phyloP scores from a whole-genome alignment of 2,797 vertebrate species.

The Dendrocincla fuliginosa region DNA sequence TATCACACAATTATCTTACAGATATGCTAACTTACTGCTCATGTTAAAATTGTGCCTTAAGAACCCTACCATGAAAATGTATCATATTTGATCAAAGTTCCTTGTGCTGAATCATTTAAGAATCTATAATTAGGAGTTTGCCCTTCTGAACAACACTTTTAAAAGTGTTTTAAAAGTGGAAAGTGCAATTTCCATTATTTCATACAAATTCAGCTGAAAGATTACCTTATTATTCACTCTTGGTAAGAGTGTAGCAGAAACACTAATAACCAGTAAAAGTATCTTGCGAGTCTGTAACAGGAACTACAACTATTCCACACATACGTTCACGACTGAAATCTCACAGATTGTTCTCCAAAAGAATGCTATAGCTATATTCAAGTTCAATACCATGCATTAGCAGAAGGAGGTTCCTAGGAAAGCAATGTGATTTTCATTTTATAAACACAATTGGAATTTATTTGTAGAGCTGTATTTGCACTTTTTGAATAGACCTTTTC shows the following conservation, averaged over 20 bases:
- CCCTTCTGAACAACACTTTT: neutral
- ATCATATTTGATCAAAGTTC: neutral
- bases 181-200: neutral
- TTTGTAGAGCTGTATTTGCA: neutral
- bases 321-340: neutral
- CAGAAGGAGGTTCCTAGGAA: neutral
- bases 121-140: neutral
- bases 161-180: neutral
- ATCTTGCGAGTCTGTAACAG: neutral
- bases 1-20: neutral
- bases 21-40: neutral
- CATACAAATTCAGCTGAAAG: neutral
- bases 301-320: neutral
- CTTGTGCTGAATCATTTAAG: neutral
- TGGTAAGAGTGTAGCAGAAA: neutral
- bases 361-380: neutral
- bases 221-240: neutral
- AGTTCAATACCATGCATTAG: rapidly evolving
- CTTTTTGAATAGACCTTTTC: neutral
- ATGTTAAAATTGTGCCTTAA: neutral
- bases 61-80: neutral
- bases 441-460: neutral
- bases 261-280: neutral
- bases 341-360: neutral
- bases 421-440: neutral